Evolutionary conservation across 2,888 invertebrate species (phyloP).

Genomic region (Onchidella celtica): DNA sequence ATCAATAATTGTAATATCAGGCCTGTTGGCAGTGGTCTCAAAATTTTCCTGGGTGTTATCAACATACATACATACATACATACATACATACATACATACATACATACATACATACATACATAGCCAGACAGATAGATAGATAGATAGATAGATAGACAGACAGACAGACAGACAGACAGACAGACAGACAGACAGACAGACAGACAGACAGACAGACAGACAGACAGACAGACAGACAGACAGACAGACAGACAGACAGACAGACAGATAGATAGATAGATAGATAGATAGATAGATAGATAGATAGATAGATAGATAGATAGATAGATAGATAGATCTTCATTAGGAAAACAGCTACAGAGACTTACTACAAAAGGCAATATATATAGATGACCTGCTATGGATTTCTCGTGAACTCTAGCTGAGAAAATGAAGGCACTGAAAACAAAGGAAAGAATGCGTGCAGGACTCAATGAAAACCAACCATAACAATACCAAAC

Average conservation of each 20-base stretch:
- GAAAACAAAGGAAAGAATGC: too few species aligned
- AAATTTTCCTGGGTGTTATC: too few species aligned
- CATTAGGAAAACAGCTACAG: too few species aligned
- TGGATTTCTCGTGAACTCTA: too few species aligned
- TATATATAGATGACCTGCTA: too few species aligned
- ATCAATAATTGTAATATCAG: too few species aligned
- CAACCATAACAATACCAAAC: too few species aligned
- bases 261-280: background rate
- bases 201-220: constrained; percentile 6
- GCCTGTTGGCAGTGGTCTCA: too few species aligned
- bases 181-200: background rate
- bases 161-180: constrained; percentile 6
- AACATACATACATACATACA: too few species aligned
- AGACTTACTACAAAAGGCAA: too few species aligned
- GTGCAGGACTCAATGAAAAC: too few species aligned
- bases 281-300: background rate
- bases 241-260: constrained; percentile 12
- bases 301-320: constrained; percentile 13
- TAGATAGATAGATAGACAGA: constrained; percentile 39
- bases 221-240: constrained; percentile 7
- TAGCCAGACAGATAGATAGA: constrained; percentile 36
- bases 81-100: constrained; percentile 38
- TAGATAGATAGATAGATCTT: constrained; percentile 8
- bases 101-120: constrained; percentile 21
- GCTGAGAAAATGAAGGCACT: too few species aligned